Conservation (phyloP, 1,140 invertebrate genomes). For the Achroia grisella region DNA sequence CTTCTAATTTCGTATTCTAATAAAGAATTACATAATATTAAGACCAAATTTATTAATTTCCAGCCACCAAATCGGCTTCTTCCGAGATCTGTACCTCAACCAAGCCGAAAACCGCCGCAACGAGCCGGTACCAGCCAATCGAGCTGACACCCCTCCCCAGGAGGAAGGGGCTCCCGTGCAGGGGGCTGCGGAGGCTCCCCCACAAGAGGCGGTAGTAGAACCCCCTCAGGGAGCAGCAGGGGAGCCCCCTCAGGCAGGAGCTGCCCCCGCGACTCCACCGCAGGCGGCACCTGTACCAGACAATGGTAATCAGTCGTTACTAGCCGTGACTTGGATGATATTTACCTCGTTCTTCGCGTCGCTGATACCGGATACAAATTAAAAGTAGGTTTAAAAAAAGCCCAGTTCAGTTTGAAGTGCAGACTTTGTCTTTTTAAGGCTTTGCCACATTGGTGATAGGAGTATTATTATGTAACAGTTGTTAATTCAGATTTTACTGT, state of each 20-base stretch:
- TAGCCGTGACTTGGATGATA: slow-evolving; percentile 83
- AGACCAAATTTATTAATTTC: slow-evolving; percentile 1
- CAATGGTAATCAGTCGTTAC: slow-evolving; percentile 72
- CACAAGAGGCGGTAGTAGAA: too few species aligned
- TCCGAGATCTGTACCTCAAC: slow-evolving; percentile 71
- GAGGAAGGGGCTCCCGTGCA: not conserved
- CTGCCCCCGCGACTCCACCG: slow-evolving; percentile 29
- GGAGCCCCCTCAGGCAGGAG: too few species aligned
- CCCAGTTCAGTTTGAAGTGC: not conserved
- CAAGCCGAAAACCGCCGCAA: slow-evolving; percentile 39
- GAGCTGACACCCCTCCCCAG: not conserved
- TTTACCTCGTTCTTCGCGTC: slow-evolving; percentile 85
- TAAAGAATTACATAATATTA: too few species aligned
- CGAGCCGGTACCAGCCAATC: slow-evolving; percentile 10
- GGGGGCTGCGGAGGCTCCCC: too few species aligned
- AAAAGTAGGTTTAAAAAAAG: slow-evolving; percentile 6
- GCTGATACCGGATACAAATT: slow-evolving; percentile 80
- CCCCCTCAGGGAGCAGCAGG: too few species aligned
- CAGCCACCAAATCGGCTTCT: slow-evolving; percentile 81
- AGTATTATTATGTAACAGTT: too few species aligned
- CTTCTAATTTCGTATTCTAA: too few species aligned
- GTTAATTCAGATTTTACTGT: too few species aligned
- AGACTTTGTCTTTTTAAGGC: too few species aligned
- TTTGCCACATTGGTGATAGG: too few species aligned
- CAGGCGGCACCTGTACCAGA: slow-evolving; percentile 21